Evolutionary conservation across 2,888 invertebrate genomes (phyloP), one percentile per base, ranked within the genome.

Genomic region (Argyra leucocephala): DNA sequence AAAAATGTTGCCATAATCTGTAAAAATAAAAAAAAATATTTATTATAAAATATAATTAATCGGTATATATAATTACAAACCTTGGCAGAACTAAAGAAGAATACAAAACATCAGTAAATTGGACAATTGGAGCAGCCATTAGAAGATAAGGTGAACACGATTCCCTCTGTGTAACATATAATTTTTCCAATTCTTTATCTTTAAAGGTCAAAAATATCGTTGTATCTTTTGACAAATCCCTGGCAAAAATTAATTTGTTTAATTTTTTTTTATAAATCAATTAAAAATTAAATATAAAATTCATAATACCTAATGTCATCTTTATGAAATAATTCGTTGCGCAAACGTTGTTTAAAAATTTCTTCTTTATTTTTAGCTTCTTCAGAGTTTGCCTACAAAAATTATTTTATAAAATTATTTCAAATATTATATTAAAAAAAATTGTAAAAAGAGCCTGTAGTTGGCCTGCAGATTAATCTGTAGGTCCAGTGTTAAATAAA

Each of bases 311-410:
- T 89, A 79, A 90, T 87, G 63, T 90, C 89, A 79, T 93, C 91
- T 74, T 92, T 84, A 76, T 88, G 90, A 70, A 92, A 88, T 66
- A 94, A 83, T 77, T 94, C 94, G 76, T 91, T 89, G 73, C 89
- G 83, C 72, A 94, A 83, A 75, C 89, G 82, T 76, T 87, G 84
- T 81, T 91, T 87, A 80, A 93, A 89, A 78, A 91, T 90, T 76
- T 91, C 89, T 61, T 76, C 70, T 64, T 77, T 78, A 64, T 65
- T 62, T 48, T 63, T 63, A 21, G 68, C 67, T 31, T 69, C 69
- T 24, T 66, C 67, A 0, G 69, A 67, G 59, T 66, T 67, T 22
- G 67, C 69, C 67, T 69, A 57, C 57, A 66, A 36, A 15, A 23
- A 60, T 26, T 23, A 62, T 68, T 66, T n/a, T 5, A 60, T 22